phyloP scores from a whole-genome alignment of 2,113 vertebrate genomes.

The Pitta sordida region DNA sequence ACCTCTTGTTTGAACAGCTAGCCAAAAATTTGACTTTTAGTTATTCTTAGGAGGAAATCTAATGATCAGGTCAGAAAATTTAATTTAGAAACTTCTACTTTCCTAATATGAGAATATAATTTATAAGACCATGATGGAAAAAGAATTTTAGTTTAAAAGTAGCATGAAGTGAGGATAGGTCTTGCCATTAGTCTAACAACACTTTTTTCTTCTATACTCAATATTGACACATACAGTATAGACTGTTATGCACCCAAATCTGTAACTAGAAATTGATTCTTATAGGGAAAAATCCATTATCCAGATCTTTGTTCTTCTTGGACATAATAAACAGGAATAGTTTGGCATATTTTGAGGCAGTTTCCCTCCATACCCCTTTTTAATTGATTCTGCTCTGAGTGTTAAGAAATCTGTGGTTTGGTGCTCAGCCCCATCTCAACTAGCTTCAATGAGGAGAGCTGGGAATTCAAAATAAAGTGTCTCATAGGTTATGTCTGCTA shows the following conservation, averaged over 20 bases:
- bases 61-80: not conserved
- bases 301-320: conserved; percentile 27
- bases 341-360: not conserved
- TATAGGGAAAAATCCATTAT: not conserved
- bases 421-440: not conserved
- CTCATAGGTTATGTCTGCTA: conserved; percentile 68
- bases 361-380: not conserved
- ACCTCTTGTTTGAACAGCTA: not conserved
- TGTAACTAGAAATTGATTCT: conserved; percentile 8
- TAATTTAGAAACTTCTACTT: conserved; percentile 14
- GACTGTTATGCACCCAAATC: not conserved
- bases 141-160: not conserved
- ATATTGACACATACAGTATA: not conserved
- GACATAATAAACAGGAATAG: conserved; percentile 39
- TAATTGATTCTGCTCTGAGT: not conserved
- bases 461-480: conserved; percentile 53
- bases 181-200: not conserved
- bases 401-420: not conserved
- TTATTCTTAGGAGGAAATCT: not conserved
- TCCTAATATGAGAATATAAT: not conserved
- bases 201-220: not conserved
- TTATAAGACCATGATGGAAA: not conserved
- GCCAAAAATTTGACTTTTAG: not conserved
- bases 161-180: not conserved
- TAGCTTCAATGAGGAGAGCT: not conserved